phyloP scores from a whole-genome alignment of 2,888 invertebrate species.

The Diarsia dahlii region DNA sequence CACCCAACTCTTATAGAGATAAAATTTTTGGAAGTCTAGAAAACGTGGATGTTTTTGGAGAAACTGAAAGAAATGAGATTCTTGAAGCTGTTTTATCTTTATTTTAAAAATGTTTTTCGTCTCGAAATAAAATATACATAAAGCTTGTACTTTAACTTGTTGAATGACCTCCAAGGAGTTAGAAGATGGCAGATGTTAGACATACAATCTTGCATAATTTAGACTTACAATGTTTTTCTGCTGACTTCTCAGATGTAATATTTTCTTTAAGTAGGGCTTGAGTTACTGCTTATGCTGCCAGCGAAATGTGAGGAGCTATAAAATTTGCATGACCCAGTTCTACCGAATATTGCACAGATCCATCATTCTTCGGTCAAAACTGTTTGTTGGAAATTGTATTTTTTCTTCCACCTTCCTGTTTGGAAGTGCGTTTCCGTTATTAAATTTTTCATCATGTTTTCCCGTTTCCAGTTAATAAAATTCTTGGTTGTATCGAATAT shows the following conservation, averaged over 20 bases:
- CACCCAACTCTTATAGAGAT: neutral
- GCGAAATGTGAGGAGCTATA: conserved; percentile 13
- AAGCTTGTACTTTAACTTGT: conserved; percentile 9
- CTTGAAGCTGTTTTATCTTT: conserved; percentile 3
- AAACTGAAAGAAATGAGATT: conserved; percentile 27
- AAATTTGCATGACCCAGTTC: conserved; percentile 57
- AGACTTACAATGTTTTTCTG: neutral
- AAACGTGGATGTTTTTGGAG: neutral
- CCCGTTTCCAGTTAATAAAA: neutral
- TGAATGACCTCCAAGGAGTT: neutral
- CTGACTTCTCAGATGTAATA: neutral
- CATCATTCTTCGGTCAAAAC: conserved; percentile 39
- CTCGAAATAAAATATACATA: conserved; percentile 6
- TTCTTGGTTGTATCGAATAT: neutral
- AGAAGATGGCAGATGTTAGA: neutral
- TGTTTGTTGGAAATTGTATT: conserved; percentile 29
- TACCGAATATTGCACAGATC: conserved; percentile 26
- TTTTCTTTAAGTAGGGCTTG: conserved; percentile 1
- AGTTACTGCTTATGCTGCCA: conserved; percentile 21
- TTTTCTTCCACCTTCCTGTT: conserved; percentile 26
- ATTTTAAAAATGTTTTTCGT: neutral
- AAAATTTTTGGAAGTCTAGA: neutral
- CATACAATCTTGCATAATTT: conserved; percentile 19
- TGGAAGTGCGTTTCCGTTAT: conserved; percentile 14
- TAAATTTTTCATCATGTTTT: neutral